Evolutionary conservation across 35 echinoderm and acorn worm species (phyloP), one percentile per base, ranked within the genome.

Genomic region (Heliocidaris tuberculata): DNA sequence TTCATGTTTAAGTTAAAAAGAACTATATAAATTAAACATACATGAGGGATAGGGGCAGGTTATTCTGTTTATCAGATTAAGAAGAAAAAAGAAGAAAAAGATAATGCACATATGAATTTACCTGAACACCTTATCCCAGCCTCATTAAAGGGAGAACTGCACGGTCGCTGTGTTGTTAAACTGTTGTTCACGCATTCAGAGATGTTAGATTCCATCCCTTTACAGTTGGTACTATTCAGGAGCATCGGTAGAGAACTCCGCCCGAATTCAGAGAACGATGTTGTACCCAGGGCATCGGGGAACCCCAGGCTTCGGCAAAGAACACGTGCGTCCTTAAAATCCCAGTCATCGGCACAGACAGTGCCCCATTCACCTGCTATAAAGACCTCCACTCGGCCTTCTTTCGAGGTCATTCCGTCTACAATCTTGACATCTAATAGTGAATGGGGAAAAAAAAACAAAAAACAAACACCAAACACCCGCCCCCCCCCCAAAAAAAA

Each of bases 301-400:
- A 89, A 89, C 16, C 13, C 13, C 31, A 89, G 32, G 16, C 47
- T 32, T 89, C 87, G 12, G 32, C 87, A 89, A 9, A 89, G 29
- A 16, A 89, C 87, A 24, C 16, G 87, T 19, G 87, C 87, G 29
- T 89, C 87, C 9, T 89, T 89, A 30, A 32, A 42, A 7, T 89
- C 32, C 31, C 31, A 89, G 87, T 48, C 29, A 13, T 89, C 13
- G 32, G 31, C 87, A 89, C 87, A 89, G 32, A 89, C 32, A 2
- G 31, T 89, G 6, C 87, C 87, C 87, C 87, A 89, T n/a, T n/a
- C 31, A n/a, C 47, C 47, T 19, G 31, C 10, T 4, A 42, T 42
- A 11, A 42, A n/a, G 16, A 89, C 24, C 87, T 89, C 87, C 17
- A 89, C 87, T 89, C 87, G 21, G 87, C 87, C 87, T 48, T 89